These are phyloP conservation scores for Smutsia temminckii DNA, from an alignment of 2,797 vertebrate species.

Conservation along the genomic window DNA sequence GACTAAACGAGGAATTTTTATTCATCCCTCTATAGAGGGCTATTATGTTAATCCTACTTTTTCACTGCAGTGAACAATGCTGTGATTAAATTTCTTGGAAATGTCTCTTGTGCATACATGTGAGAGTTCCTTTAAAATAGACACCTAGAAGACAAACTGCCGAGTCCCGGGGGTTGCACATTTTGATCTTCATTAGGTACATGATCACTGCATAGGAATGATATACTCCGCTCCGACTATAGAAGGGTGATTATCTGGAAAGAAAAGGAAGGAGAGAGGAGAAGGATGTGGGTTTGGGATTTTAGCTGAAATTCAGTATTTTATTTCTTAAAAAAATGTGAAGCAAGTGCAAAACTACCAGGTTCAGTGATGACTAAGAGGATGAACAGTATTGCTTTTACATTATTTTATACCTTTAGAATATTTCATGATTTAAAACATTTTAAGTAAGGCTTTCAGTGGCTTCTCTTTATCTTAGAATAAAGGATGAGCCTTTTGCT, in stretches of 20 bases:
- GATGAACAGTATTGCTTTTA: background rate
- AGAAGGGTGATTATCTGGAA: background rate
- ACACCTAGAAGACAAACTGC: background rate
- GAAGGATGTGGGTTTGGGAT: background rate
- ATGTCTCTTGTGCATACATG: background rate
- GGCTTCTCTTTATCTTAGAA: background rate
- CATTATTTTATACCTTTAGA: background rate
- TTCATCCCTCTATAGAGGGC: background rate
- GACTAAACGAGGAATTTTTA: conserved; percentile 19
- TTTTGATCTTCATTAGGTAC: background rate
- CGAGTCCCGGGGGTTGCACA: background rate
- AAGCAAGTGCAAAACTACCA: background rate
- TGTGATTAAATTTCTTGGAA: background rate
- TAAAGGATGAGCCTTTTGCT: background rate
- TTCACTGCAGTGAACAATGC: background rate
- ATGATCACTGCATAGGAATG: background rate
- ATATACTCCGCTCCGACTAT: background rate
- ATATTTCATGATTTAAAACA: background rate
- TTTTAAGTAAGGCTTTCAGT: background rate
- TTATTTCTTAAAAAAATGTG: background rate
- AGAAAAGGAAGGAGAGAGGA: background rate
- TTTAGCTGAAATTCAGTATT: background rate
- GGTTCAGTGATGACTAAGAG: background rate
- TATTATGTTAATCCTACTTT: conserved; percentile 12
- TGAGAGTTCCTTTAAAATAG: conserved; percentile 15